Evolutionary conservation across 2,113 vertebrate species (phyloP).

Genomic region (Austrofundulus limnaeus): DNA sequence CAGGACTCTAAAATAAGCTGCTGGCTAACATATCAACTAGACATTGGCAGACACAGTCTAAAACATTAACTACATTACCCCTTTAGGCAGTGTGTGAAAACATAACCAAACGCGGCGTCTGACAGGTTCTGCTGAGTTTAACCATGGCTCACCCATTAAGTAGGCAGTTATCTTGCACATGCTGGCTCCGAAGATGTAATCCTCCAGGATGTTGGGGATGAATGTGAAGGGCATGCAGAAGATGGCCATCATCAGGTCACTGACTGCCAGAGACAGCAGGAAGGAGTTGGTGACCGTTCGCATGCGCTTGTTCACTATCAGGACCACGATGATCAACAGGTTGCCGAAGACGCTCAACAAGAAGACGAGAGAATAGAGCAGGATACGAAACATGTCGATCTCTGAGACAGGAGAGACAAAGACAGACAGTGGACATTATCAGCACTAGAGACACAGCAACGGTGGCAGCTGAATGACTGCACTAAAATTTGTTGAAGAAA

Average conservation of each 20-base stretch:
- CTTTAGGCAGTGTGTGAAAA: no score
- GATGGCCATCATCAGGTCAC: constrained; percentile 91
- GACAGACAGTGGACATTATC: constrained; percentile 9
- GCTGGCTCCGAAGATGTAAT: constrained; percentile 89
- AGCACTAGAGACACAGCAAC: constrained; percentile 10
- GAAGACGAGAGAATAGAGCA: constrained; percentile 89
- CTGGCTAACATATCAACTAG: no score
- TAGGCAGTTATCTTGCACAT: constrained; percentile 91
- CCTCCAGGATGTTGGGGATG: constrained; percentile 90
- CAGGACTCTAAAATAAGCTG: not conserved
- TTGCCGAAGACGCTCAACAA: constrained; percentile 89
- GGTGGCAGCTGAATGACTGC: not conserved
- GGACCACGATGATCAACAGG: constrained; percentile 86
- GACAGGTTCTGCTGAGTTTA: no score
- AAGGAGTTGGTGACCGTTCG: constrained; percentile 95
- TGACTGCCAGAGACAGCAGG: constrained; percentile 91
- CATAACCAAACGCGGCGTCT: no score
- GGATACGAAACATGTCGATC: constrained; percentile 83
- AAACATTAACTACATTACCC: no score
- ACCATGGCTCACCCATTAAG: constrained; percentile 88
- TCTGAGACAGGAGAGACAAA: constrained; percentile 71
- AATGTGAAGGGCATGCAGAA: constrained; percentile 97
- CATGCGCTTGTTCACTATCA: constrained; percentile 88
- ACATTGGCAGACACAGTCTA: no score
- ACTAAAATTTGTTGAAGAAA: not conserved